A percentile compares a stretch with the other conserved stretches of the same genome.
These are phyloP conservation scores for Microplitis demolitor DNA, from an alignment of 1,140 invertebrate species.

Conservation along the genomic window DNA sequence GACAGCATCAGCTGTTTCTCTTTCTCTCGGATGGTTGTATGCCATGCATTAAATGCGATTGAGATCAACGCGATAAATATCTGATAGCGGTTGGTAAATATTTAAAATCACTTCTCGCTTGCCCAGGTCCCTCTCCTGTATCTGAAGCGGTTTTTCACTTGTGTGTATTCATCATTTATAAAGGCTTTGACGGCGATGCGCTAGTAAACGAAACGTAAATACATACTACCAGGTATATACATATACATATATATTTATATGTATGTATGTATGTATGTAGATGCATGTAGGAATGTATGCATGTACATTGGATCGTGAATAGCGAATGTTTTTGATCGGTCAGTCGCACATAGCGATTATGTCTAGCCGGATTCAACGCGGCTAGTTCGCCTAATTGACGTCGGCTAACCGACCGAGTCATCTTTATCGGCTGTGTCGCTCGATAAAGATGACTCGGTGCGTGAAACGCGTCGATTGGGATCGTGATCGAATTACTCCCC, in stretches of 20 bases:
- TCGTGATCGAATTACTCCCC: constrained; percentile 27
- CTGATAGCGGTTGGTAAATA: constrained; percentile 30
- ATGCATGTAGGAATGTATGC: no score
- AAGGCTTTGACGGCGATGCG: not conserved
- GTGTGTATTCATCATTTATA: constrained; percentile 5
- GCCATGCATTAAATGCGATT: constrained; percentile 21
- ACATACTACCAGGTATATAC: no score
- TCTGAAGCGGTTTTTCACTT: not conserved
- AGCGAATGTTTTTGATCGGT: constrained; percentile 20
- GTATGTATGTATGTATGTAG: no score
- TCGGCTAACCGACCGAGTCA: constrained; percentile 29
- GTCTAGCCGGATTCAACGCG: constrained; percentile 20
- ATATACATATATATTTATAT: not conserved
- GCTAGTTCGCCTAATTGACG: constrained; percentile 24
- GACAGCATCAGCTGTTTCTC: not conserved
- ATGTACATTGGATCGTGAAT: not conserved
- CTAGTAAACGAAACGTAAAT: not conserved
- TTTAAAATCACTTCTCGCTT: constrained; percentile 30
- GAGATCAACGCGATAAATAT: constrained; percentile 31
- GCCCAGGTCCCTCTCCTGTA: not conserved
- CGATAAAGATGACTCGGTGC: constrained; percentile 28
- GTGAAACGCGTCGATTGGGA: constrained; percentile 28
- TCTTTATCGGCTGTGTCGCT: constrained; percentile 23
- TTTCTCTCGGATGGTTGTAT: not conserved
- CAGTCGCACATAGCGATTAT: constrained; percentile 11